Evolutionary conservation across 2,113 vertebrate genomes (phyloP).

Genomic region (Sardina pilchardus): DNA sequence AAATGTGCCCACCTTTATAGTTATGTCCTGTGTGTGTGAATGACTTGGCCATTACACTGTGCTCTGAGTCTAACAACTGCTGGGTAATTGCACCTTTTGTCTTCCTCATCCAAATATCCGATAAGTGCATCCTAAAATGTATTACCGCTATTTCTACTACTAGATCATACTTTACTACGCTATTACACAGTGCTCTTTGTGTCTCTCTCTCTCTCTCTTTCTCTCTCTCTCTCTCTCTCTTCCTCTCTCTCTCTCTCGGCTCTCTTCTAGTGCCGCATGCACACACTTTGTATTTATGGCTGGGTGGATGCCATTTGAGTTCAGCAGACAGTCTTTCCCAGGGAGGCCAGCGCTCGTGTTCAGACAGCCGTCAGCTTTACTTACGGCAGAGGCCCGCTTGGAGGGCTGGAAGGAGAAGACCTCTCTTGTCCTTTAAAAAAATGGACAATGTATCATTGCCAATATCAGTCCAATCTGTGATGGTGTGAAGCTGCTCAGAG

Average conservation of each 20-base stretch:
- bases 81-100: constrained; percentile 46
- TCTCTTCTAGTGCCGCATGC: neutral
- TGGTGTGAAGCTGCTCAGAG: neutral
- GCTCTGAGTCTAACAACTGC: constrained; percentile 35
- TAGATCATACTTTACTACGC: neutral
- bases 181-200: neutral
- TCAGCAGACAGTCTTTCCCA: neutral
- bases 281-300: neutral
- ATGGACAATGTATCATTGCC: neutral
- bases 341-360: neutral
- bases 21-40: constrained; percentile 47
- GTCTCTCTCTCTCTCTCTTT: neutral
- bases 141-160: neutral
- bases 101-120: constrained; percentile 49
- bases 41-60: constrained; percentile 50
- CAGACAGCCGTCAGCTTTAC: neutral
- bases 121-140: neutral
- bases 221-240: neutral
- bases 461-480: neutral
- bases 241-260: neutral
- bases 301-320: neutral
- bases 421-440: neutral
- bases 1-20: neutral
- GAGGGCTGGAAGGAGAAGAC: neutral
- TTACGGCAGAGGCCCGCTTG: neutral